Percentiles rank a stretch among this genome's conserved stretches.
These are phyloP conservation scores for Vanessa atalanta DNA, from an alignment of 1,140 invertebrate genomes.

Conservation along the genomic window DNA sequence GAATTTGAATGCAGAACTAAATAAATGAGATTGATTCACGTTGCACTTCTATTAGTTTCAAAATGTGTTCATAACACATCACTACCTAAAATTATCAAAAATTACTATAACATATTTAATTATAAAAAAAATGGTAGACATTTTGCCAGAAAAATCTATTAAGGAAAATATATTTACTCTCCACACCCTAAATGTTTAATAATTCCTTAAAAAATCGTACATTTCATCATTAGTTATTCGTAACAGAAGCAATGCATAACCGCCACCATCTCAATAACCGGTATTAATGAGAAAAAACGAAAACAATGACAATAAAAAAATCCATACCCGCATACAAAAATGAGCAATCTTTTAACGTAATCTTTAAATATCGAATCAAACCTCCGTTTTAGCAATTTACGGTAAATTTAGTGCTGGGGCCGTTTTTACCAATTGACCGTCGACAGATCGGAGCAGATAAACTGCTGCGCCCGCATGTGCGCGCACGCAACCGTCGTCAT, in stretches of 20 bases:
- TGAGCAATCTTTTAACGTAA: constrained; percentile 67
- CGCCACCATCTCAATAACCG: constrained; percentile 30
- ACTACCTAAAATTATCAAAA: too few relatives aligned
- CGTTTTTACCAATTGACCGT: constrained; percentile 73
- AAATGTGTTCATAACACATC: too few relatives aligned
- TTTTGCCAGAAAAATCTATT: too few relatives aligned
- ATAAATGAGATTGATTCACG: too few relatives aligned
- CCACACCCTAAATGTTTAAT: too few relatives aligned
- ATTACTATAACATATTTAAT: too few relatives aligned
- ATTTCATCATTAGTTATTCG: background rate
- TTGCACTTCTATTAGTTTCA: too few relatives aligned
- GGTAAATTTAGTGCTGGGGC: constrained; percentile 64
- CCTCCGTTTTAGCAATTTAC: constrained; percentile 74
- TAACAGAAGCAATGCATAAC: constrained; percentile 24
- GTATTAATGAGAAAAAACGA: constrained; percentile 42
- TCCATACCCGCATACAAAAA: constrained; percentile 67
- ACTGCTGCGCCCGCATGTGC: constrained; percentile 68
- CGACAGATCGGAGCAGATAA: constrained; percentile 64
- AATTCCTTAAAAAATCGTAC: too few relatives aligned
- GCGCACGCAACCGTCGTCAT: constrained; percentile 63
- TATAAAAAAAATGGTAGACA: too few relatives aligned
- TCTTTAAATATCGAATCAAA: constrained; percentile 69
- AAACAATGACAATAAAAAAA: constrained; percentile 60
- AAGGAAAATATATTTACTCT: too few relatives aligned
- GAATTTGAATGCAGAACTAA: too few relatives aligned